These are phyloP conservation scores for Psephotus haematonotus DNA, from an alignment of 2,113 vertebrate genomes.

Conservation along the genomic window DNA sequence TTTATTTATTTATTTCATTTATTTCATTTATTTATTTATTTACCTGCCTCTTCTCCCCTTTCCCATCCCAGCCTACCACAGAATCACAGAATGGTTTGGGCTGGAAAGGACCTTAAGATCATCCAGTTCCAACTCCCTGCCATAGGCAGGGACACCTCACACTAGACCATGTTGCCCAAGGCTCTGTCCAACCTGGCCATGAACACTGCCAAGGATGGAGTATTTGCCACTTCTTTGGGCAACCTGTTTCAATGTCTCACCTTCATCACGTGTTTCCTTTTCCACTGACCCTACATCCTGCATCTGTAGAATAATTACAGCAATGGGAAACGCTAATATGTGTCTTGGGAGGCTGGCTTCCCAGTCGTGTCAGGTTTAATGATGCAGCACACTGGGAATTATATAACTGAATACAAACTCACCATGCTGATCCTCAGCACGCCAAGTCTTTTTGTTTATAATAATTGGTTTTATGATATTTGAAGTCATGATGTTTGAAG, in stretches of 20 bases:
- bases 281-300: not conserved
- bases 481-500: not conserved
- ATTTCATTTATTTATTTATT: not conserved
- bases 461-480: not conserved
- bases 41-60: too few species aligned
- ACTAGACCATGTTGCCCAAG: not conserved
- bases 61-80: not conserved
- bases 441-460: not conserved
- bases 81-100: not conserved
- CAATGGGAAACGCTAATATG: not conserved
- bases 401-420: not conserved
- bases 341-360: not conserved
- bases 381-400: not conserved
- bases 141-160: not conserved
- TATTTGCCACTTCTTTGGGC: not conserved
- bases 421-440: not conserved
- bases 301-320: not conserved
- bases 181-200: not conserved
- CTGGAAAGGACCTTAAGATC: not conserved
- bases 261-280: not conserved
- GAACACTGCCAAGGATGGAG: not conserved
- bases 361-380: not conserved
- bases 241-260: not conserved
- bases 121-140: not conserved
- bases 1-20: not conserved